phyloP scores from a whole-genome alignment of 2,888 invertebrate species.

The Amiota mariae region DNA sequence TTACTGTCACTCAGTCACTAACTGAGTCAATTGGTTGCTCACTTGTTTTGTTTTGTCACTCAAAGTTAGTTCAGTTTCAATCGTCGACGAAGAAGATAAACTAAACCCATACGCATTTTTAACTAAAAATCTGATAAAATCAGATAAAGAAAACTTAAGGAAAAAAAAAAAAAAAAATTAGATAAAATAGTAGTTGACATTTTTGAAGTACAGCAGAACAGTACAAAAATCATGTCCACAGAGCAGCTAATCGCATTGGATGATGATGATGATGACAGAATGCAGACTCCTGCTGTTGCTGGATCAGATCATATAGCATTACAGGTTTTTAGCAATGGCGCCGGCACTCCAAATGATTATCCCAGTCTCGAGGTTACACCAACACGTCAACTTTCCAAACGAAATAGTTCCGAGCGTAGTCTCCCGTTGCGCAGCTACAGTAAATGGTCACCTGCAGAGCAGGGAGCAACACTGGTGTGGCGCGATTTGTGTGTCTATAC shows the following conservation, averaged over 20 bases:
- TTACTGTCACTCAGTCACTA: no score
- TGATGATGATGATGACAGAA: neutral
- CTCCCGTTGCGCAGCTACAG: conserved; percentile 74
- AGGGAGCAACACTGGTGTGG: conserved; percentile 86
- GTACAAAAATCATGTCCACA: conserved; percentile 38
- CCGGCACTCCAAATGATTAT: conserved; percentile 39
- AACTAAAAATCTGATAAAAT: conserved; percentile 1
- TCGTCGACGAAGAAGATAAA: conserved; percentile 22
- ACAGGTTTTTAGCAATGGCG: conserved; percentile 45
- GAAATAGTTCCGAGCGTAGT: conserved; percentile 70
- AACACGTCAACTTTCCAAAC: conserved; percentile 53
- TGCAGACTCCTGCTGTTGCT: conserved; percentile 14
- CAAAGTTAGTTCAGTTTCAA: conserved; percentile 37
- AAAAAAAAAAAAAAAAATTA: neutral
- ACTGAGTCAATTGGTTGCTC: neutral
- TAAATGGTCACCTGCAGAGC: conserved; percentile 76
- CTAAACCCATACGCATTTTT: neutral
- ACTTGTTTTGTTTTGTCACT: neutral
- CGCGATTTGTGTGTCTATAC: conserved; percentile 84
- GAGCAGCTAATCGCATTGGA: conserved; percentile 37
- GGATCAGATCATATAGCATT: conserved; percentile 50
- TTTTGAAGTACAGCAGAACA: no score
- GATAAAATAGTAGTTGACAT: neutral
- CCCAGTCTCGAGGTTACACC: conserved; percentile 57
- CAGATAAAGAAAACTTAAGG: neutral